Base-by-base conservation (phyloP, 2,797 vertebrate species). In the Hydrophis major region DNA sequence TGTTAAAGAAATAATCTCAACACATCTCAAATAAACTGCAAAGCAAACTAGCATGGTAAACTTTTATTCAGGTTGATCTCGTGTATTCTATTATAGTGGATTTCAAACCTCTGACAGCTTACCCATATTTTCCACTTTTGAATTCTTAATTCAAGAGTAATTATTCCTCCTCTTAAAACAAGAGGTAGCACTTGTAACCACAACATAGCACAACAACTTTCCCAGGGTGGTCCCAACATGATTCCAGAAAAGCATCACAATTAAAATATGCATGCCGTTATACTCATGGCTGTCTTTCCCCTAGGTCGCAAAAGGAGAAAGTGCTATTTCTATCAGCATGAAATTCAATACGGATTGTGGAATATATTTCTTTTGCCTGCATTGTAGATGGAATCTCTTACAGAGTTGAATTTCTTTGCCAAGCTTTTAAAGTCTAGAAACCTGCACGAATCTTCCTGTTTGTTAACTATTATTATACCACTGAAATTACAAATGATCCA, bases 1-100 rank as follows among this genome's bases (percentile, higher is more conserved):
- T 94, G 93, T 74, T 61, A 92, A 93, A 94, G 63, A 94, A 97
- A 95, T 96, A 97, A 97, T 96, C 96, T 93, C 94, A 95, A 89
- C 28, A 93, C 95, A 96, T 93, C 86, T 74, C 87, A 87, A 90
- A 92, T 94, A 91, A 14, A 0, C 74, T 87, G 90, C 66, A 94
- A 95, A 95, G 91, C 94, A 95, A 91, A 59, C n/a, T 88, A 94
- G 92, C 91, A 95, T 25, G 20, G 94, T 94, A 94, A 86, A 87
- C 27, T 95, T 94, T 95, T 95, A 87, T 42, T 93, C 90, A 95
- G 88, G 32, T 74, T 0, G 28, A 37, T 92, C 92, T 89, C 92
- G 55, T 63, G 55, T 4, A 53, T 93, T 93, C 93, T 60, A 25
- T 89, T 91, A 90, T 2, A 63, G 7, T 32, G 18, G 37, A 8